Conservation (phyloP, 2,888 invertebrate species). For the Sericinus montela region DNA sequence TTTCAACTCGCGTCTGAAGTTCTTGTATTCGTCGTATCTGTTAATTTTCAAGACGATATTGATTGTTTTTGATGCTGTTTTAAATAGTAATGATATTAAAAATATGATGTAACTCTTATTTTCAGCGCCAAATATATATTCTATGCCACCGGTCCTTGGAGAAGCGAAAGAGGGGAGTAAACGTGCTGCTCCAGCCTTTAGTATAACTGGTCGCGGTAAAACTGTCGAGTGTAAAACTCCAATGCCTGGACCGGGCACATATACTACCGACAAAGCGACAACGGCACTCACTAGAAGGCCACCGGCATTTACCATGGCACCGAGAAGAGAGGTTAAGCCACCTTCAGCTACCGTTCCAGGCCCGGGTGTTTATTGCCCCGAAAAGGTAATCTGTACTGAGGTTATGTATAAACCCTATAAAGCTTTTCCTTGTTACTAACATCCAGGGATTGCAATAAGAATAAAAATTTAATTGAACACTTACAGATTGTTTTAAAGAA, state of each 20-base stretch:
- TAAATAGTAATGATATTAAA: too few relatives aligned
- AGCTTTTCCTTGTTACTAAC: too few relatives aligned
- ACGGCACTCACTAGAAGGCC: slow-evolving; percentile 70
- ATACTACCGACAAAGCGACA: slow-evolving; percentile 79
- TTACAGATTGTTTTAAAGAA: too few relatives aligned
- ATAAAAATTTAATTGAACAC: too few relatives aligned
- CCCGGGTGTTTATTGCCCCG: slow-evolving; percentile 83
- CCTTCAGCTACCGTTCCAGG: slow-evolving; percentile 68
- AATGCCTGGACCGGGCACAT: slow-evolving; percentile 91
- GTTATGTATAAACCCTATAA: too few relatives aligned
- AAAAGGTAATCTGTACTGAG: slow-evolving; percentile 62
- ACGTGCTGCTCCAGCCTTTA: slow-evolving; percentile 91
- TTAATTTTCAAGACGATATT: too few relatives aligned
- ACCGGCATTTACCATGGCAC: slow-evolving; percentile 93
- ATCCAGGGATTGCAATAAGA: too few relatives aligned
- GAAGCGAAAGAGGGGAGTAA: slow-evolving; percentile 75
- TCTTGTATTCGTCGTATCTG: too few relatives aligned
- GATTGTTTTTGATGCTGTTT: too few relatives aligned
- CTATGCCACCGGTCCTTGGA: slow-evolving; percentile 88
- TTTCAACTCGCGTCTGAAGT: too few relatives aligned
- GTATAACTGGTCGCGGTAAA: slow-evolving; percentile 91
- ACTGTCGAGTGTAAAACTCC: slow-evolving; percentile 55
- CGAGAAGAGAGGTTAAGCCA: slow-evolving; percentile 56
- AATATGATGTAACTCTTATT: slow-evolving; percentile 19
- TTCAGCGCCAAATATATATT: slow-evolving; percentile 93